Evolutionary conservation across 2,888 invertebrate genomes (phyloP), one percentile per base, ranked within the genome.

Genomic region (Pasiphila rectangulata): DNA sequence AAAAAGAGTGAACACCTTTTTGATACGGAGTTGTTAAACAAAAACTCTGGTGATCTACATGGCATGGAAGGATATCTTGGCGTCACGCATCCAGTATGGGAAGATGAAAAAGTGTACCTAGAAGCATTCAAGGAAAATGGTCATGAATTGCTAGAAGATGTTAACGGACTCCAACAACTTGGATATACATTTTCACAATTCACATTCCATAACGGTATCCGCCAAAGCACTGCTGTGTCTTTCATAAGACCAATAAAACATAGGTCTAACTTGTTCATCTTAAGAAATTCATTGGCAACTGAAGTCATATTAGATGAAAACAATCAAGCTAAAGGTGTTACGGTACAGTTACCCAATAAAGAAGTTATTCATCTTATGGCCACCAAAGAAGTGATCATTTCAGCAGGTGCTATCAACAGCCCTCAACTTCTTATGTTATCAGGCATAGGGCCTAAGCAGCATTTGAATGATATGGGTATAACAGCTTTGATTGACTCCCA

Each of bases 191-290:
- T 42, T 23, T 40, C 46, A 0, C 32, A 30, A 3, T 37, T 47
- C 4, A 93, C 93, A 0, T 87, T 91, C 2, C 74, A 91, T n/a
- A 79, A 93, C 41, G 94, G 94, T 0, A 70, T 93, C 1, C 80
- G 94, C 1, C 94, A 94, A 64, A 94, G 94, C 64, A 90, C 94
- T 1, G 92, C 93, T 3, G 94, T 93, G 73, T 93, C 91, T 0
- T 95, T 92, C 62, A 71, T 94, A 7, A 80, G 81, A 30, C 91
- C 79, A 45, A 45, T 52, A 2, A 66, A 57, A 41, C 32, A 61
- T 3, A 51, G 70, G 16, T 21, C 32, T 1, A 75, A 75, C 48
- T 51, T 77, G 2, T 59, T 64, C 16, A 61, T 77, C 0, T 60
- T 75, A 4, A 88, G 86, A 16, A 58, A 84, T 53, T 77, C 85